Evolutionary conservation across 2,113 vertebrate species (phyloP).

Genomic region (Xiphorhynchus elegans): DNA sequence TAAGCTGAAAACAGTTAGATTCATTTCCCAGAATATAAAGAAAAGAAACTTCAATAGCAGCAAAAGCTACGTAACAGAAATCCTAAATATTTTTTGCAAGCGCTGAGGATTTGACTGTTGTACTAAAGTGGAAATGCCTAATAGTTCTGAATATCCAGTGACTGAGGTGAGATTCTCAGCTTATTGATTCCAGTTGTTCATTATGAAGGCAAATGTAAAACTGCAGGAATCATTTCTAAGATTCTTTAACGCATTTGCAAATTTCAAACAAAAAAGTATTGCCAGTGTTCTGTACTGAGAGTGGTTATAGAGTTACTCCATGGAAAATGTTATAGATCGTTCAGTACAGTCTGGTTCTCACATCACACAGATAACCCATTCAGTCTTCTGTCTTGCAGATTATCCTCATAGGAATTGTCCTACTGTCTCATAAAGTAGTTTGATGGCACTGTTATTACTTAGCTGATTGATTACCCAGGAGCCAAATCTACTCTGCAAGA

Average conservation of each 20-base stretch:
- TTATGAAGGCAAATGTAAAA: neutral
- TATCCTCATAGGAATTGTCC: constrained; percentile 29
- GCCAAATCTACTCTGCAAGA: neutral
- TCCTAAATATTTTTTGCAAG: neutral
- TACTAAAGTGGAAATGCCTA: neutral
- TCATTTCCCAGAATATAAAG: neutral
- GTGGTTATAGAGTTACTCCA: neutral
- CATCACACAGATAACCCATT: neutral
- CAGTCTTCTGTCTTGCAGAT: constrained; percentile 32
- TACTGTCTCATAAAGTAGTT: constrained; percentile 47
- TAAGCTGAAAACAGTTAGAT: neutral
- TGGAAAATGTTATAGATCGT: neutral
- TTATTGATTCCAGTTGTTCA: neutral
- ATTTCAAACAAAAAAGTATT: neutral
- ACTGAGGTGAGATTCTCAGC: neutral
- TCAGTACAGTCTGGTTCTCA: neutral
- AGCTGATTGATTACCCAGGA: constrained; percentile 26
- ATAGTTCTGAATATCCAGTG: neutral
- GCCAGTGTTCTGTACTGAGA: neutral
- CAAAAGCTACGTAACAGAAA: neutral
- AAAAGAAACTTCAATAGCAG: neutral
- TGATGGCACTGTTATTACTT: constrained; percentile 40
- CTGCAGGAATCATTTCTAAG: neutral
- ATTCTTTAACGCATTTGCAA: neutral
- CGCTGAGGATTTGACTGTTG: neutral